Percentiles rank a stretch among this genome's conserved stretches.
These are phyloP conservation scores for Slavum lentiscoides DNA, from an alignment of 2,888 invertebrate genomes.

Conservation along the genomic window DNA sequence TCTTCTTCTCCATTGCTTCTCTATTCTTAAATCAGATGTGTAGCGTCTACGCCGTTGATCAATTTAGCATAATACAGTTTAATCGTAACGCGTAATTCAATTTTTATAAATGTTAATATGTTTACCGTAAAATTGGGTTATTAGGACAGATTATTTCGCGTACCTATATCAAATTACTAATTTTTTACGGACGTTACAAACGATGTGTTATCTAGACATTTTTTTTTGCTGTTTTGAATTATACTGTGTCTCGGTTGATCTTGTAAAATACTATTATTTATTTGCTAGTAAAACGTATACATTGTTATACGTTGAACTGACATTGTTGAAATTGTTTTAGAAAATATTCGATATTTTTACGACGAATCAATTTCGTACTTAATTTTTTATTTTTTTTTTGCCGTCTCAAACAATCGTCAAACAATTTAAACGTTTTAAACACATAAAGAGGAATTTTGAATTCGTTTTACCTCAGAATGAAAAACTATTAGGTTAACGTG, in stretches of 20 bases:
- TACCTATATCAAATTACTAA: conserved; percentile 24
- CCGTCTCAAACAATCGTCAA: too few species aligned
- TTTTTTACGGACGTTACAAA: conserved; percentile 24
- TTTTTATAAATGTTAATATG: conserved; percentile 1
- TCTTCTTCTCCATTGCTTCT: too few species aligned
- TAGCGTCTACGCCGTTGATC: background rate
- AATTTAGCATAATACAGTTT: background rate
- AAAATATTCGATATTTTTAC: background rate
- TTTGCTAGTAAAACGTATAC: background rate
- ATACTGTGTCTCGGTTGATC: conserved; percentile 10
- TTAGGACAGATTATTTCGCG: conserved; percentile 13
- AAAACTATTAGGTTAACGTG: too few species aligned
- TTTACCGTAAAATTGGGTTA: conserved; percentile 39
- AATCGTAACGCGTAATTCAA: conserved; percentile 1
- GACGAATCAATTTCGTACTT: background rate
- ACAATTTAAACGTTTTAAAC: too few species aligned
- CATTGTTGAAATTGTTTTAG: background rate
- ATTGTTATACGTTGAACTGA: background rate
- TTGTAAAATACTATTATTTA: background rate
- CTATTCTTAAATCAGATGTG: background rate
- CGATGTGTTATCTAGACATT: background rate
- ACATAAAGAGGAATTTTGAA: too few species aligned
- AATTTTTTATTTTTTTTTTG: too few species aligned
- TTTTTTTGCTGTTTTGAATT: conserved; percentile 4
- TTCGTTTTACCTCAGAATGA: too few species aligned